Evolutionary conservation across 2,888 invertebrate species (phyloP), one percentile per base, ranked within the genome.

Genomic region (Trypoxylon attenuatum): DNA sequence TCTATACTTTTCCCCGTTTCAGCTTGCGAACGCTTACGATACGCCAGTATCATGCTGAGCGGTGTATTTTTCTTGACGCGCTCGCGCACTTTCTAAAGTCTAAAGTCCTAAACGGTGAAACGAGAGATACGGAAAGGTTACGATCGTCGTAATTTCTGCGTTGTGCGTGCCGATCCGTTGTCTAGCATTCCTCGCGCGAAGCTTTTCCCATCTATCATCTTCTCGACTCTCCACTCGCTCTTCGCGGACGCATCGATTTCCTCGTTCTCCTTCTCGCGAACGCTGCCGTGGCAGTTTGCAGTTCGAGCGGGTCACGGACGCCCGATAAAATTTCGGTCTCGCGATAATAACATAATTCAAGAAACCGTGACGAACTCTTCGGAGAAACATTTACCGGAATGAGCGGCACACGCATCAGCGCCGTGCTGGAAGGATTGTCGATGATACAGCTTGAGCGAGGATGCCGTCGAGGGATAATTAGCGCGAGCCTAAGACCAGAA

Each of bases 91-190:
- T 49, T 41, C 41, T 41, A 23, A 45, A 16, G 61, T 71, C 51
- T 68, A 68, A 70, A 70, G 68, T 70, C 51, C 69, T 49, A 16
- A n/a, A n/a, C 16, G 19, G 13, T 39, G 41, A 42, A 16, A 2
- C 58, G 15, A 53, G 19, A 42, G 25, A 54, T 53, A 50, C 29
- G 39, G 15, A 52, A n/a, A 23, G 15, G 18, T 15, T 39, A 42
- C 55, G 54, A 47, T 60, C 51, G 42, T 46, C 18, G 41, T 8
- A 42, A 16, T 29, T 45, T 19, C 47, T 42, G n/a, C n/a, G 10
- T 22, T 27, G 38, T 27, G 46, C 10, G 5, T 0, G 19, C 19
- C 8, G n/a, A 21, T 13, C 25, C 45, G 16, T 18, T 5, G 5
- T 38, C n/a, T n/a, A 15, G 6, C 19, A 16, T 19, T 38, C 3